phyloP scores from a whole-genome alignment of 2,113 vertebrate genomes.

The Coregonus clupeaformis region DNA sequence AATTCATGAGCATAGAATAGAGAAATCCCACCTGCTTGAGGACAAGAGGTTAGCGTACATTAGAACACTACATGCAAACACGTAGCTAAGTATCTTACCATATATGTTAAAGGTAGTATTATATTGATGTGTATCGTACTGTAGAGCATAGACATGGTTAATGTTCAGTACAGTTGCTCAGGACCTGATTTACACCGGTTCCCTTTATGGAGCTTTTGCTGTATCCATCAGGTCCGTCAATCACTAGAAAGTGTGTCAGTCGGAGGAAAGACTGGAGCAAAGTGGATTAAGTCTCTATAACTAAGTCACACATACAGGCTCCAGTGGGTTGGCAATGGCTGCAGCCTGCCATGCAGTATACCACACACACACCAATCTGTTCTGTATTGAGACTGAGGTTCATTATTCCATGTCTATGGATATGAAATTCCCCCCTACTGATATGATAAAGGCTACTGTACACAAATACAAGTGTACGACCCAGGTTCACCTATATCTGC shows the following conservation, averaged over 20 bases:
- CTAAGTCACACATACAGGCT: constrained; percentile 41
- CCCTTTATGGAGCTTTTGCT: constrained; percentile 4
- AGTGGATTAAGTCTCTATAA: constrained; percentile 62
- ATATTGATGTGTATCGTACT: neutral
- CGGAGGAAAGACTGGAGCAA: constrained; percentile 36
- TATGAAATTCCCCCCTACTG: neutral
- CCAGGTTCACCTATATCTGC: neutral
- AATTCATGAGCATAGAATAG: too few relatives aligned
- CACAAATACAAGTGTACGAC: neutral
- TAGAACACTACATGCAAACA: too few relatives aligned
- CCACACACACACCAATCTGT: neutral
- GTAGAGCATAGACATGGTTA: too few relatives aligned
- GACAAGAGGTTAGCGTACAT: too few relatives aligned
- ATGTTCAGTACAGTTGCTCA: neutral
- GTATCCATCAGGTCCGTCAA: constrained; percentile 15
- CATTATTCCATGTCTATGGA: constrained; percentile 31
- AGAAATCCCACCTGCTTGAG: too few relatives aligned
- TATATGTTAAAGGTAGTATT: neutral
- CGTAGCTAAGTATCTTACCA: neutral
- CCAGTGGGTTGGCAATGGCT: neutral
- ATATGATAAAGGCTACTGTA: constrained; percentile 5
- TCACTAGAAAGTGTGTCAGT: constrained; percentile 32
- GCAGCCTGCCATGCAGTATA: constrained; percentile 11
- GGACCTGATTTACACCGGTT: neutral
- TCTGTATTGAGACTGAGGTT: constrained; percentile 12